A percentile compares a stretch with the other conserved stretches of the same genome.
Conservation (phyloP, 2,888 invertebrate species). For the Drosophila kambysellisi region DNA sequence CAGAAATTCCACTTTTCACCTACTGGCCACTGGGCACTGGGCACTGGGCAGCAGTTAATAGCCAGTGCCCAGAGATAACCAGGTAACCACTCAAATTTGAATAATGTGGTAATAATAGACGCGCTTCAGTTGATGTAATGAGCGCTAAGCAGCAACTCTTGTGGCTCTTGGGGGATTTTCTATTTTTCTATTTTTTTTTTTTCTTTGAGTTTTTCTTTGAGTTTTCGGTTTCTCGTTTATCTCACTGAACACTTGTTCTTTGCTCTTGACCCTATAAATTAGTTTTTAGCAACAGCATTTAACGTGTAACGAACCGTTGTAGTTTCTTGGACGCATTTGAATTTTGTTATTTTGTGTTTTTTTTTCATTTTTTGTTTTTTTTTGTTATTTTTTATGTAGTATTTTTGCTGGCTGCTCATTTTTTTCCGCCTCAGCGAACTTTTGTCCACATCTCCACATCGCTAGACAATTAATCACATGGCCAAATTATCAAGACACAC, state of each 20-base stretch:
- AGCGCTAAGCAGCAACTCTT: slow-evolving; percentile 34
- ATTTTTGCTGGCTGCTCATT: slow-evolving; percentile 54
- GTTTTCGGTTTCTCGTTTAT: slow-evolving; percentile 21
- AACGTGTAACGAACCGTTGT: slow-evolving; percentile 60
- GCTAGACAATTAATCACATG: slow-evolving; percentile 67
- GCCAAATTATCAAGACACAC: slow-evolving; percentile 56
- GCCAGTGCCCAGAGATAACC: slow-evolving; percentile 34
- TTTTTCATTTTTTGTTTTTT: background rate
- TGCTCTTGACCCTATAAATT: slow-evolving; percentile 59
- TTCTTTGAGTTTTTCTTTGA: slow-evolving; percentile 2
- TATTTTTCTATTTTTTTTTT: background rate
- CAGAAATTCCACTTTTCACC: slow-evolving; percentile 82
- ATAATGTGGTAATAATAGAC: slow-evolving; percentile 81
- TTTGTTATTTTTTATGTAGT: background rate
- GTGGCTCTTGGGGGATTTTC: background rate
- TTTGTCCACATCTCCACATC: slow-evolving; percentile 18
- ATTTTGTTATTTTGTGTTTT: slow-evolving; percentile 25
- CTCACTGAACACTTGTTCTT: slow-evolving; percentile 60
- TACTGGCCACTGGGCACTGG: slow-evolving; percentile 25
- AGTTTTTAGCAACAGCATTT: slow-evolving; percentile 63
- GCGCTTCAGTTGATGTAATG: slow-evolving; percentile 78
- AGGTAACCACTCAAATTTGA: slow-evolving; percentile 67
- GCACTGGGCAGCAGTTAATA: slow-evolving; percentile 16
- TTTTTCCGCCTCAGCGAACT: slow-evolving; percentile 69
- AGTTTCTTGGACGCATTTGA: slow-evolving; percentile 40